Conservation (phyloP, 2,888 invertebrate genomes). For the Pollenia griseotomentosa region DNA sequence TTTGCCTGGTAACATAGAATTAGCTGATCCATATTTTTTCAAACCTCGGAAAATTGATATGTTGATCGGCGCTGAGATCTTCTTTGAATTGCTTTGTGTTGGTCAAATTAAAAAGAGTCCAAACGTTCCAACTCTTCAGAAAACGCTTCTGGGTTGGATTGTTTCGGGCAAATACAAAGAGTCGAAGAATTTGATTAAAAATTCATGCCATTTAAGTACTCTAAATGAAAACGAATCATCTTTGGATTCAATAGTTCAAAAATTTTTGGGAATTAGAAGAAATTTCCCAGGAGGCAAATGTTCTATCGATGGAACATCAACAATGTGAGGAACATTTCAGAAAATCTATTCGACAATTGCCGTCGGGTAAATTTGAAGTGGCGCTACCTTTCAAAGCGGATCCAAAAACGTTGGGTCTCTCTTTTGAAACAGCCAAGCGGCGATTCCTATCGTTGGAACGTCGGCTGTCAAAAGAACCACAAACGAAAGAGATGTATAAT, state of each 20-base stretch:
- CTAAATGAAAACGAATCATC: conserved; percentile 11
- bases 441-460: conserved; percentile 66
- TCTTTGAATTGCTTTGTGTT: no score
- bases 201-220: conserved; percentile 9
- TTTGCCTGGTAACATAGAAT: conserved; percentile 52
- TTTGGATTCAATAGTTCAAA: conserved; percentile 53
- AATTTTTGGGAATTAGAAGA: conserved; percentile 47
- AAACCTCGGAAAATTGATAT: no score
- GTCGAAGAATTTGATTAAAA: neutral
- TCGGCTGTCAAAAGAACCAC: conserved; percentile 52
- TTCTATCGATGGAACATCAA: conserved; percentile 58
- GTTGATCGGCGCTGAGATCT: no score
- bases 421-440: conserved; percentile 65
- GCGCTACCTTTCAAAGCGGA: conserved; percentile 62
- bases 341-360: conserved; percentile 49
- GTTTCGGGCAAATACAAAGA: conserved; percentile 59
- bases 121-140: conserved; percentile 51
- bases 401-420: conserved; percentile 57
- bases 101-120: no score
- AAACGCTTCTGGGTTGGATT: conserved; percentile 59
- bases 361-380: conserved; percentile 58
- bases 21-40: conserved; percentile 6
- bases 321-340: conserved; percentile 57
- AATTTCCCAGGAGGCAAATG: conserved; percentile 39
- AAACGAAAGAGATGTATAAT: conserved; percentile 53